A percentile compares a stretch with the other conserved stretches of the same genome.
Evolutionary conservation across 35 echinoderm and acorn worm genomes (phyloP).

Genomic region (Amphiura filiformis): DNA sequence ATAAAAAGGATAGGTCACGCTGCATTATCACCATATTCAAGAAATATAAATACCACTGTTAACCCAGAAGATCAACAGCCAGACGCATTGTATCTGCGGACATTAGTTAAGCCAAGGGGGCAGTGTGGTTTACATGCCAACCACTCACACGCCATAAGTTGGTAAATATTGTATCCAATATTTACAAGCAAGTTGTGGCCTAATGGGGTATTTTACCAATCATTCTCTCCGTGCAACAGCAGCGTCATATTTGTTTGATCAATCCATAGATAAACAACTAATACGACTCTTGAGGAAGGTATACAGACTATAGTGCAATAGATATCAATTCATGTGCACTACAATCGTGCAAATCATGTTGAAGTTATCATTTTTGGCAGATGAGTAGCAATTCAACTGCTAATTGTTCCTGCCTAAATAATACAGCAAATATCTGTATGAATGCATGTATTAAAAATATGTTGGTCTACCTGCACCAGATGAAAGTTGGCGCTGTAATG

Average conservation of each 20-base stretch:
- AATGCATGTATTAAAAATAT: no score
- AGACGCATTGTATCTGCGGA: not conserved
- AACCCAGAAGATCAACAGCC: not conserved
- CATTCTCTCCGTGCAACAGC: no score
- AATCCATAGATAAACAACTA: not conserved
- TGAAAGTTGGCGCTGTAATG: no score
- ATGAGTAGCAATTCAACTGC: no score
- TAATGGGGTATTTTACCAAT: not conserved
- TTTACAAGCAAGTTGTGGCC: conserved; percentile 5
- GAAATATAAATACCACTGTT: not conserved
- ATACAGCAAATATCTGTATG: no score
- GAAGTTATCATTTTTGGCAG: no score
- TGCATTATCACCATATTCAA: conserved; percentile 4
- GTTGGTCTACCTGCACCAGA: no score
- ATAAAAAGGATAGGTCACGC: not conserved
- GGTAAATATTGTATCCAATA: not conserved
- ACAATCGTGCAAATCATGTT: no score
- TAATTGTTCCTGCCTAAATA: no score
- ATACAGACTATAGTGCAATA: no score
- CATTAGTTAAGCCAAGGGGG: not conserved
- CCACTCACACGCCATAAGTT: not conserved
- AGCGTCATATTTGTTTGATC: conserved; percentile 11
- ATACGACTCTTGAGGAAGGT: no score
- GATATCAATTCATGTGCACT: no score
- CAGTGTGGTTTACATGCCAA: not conserved